Conservation (phyloP, 2,888 invertebrate genomes). For the Meghimatium bilineatum region DNA sequence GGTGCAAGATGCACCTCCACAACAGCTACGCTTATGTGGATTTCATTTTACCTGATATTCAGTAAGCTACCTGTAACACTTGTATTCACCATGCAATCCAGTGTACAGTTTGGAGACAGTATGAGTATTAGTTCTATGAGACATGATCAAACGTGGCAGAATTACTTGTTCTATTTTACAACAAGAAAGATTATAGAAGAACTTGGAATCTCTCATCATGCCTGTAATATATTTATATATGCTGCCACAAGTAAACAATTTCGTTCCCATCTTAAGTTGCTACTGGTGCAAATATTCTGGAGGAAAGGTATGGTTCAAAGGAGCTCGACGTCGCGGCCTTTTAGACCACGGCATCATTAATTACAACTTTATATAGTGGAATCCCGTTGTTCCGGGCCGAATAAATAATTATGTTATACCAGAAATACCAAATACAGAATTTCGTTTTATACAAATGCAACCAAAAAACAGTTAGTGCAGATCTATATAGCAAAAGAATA, state of each 20-base stretch:
- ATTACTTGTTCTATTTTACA: slow-evolving; percentile 66
- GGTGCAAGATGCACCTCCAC: slow-evolving; percentile 54
- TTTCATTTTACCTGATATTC: slow-evolving; percentile 72
- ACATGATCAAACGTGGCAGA: slow-evolving; percentile 66
- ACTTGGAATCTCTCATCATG: slow-evolving; percentile 73
- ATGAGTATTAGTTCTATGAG: slow-evolving; percentile 61
- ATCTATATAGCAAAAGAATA: too few relatives aligned
- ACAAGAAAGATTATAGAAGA: slow-evolving; percentile 68
- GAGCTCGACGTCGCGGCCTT: slow-evolving; percentile 28
- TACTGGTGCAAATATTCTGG: slow-evolving; percentile 35
- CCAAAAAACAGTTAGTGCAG: too few relatives aligned
- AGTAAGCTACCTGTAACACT: slow-evolving; percentile 70
- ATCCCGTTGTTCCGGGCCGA: too few relatives aligned
- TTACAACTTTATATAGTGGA: neutral
- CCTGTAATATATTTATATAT: slow-evolving; percentile 72
- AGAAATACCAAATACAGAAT: too few relatives aligned
- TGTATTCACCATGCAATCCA: slow-evolving; percentile 62
- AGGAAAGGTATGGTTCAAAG: slow-evolving; percentile 21
- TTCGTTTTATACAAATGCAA: too few relatives aligned
- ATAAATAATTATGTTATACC: too few relatives aligned
- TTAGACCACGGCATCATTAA: slow-evolving; percentile 18
- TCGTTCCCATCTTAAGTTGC: slow-evolving; percentile 47
- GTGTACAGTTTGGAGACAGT: slow-evolving; percentile 58
- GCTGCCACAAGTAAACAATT: slow-evolving; percentile 64
- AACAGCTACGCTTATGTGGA: slow-evolving; percentile 67